Percentiles rank a stretch among this genome's conserved stretches.
Conservation (phyloP, 2,113 vertebrate species). For the Illadopsis cleaveri region DNA sequence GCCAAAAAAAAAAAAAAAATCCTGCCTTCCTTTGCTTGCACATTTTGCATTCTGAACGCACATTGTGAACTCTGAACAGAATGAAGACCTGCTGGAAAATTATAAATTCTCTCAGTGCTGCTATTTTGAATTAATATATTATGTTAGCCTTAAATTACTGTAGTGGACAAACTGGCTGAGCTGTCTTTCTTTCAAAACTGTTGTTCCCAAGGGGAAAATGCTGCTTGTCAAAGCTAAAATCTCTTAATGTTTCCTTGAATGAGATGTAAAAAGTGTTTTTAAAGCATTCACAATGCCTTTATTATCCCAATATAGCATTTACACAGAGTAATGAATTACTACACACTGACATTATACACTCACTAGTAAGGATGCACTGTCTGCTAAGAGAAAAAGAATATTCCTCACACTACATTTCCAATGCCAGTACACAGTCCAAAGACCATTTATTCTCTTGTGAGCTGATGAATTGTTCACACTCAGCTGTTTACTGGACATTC, state of each 20-base stretch:
- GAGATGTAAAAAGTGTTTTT: not conserved
- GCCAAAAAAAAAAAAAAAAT: not conserved
- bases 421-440: not conserved
- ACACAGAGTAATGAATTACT: not conserved
- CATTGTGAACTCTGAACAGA: not conserved
- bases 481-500: not conserved
- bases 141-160: not conserved
- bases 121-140: slow-evolving; percentile 20
- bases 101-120: slow-evolving; percentile 9
- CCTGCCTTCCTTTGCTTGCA: not conserved
- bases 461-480: not conserved
- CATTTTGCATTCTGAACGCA: not conserved
- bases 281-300: not conserved
- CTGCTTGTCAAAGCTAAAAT: slow-evolving; percentile 40
- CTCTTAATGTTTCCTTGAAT: not conserved
- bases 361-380: not conserved
- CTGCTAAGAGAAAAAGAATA: not conserved
- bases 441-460: not conserved
- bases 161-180: slow-evolving; percentile 27
- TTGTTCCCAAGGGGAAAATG: not conserved
- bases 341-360: not conserved
- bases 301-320: not conserved
- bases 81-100: slow-evolving; percentile 19
- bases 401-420: not conserved
- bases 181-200: not conserved